Evolutionary conservation across 2,888 invertebrate genomes (phyloP).

Genomic region (Drosophila merina): DNA sequence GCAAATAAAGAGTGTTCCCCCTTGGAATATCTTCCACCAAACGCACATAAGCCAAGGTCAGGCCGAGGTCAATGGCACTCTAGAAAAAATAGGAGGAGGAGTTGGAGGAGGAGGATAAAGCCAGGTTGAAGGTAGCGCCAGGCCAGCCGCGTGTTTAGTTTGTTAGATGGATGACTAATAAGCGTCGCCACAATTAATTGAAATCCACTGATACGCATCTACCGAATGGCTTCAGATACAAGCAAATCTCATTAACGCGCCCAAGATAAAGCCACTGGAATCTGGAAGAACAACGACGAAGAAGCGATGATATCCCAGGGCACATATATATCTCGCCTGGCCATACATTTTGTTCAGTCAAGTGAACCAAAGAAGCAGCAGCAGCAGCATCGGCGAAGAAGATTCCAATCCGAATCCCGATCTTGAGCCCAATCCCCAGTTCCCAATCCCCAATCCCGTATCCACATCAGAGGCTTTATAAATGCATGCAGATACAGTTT

Average conservation of each 20-base stretch:
- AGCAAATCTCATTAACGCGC: slow-evolving; percentile 83
- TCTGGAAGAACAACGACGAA: slow-evolving; percentile 37
- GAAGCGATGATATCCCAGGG: slow-evolving; percentile 18
- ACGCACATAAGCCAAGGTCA: slow-evolving; percentile 58
- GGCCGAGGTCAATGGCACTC: slow-evolving; percentile 67
- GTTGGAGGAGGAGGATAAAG: slow-evolving; percentile 36
- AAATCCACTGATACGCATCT: slow-evolving; percentile 82
- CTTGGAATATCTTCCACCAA: not conserved
- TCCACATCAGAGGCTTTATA: slow-evolving; percentile 57
- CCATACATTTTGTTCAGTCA: slow-evolving; percentile 73
- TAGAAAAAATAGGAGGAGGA: slow-evolving; percentile 33
- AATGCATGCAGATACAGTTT: slow-evolving; percentile 78
- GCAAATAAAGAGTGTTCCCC: slow-evolving; percentile 34
- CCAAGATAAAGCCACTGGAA: slow-evolving; percentile 78
- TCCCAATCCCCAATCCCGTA: slow-evolving; percentile 35
- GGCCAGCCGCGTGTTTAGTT: slow-evolving; percentile 71
- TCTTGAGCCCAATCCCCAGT: slow-evolving; percentile 36
- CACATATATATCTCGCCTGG: slow-evolving; percentile 15
- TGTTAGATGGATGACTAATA: slow-evolving; percentile 83
- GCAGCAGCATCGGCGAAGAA: slow-evolving; percentile 22
- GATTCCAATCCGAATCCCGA: slow-evolving; percentile 43
- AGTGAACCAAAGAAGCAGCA: slow-evolving; percentile 53
- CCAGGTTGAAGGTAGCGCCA: slow-evolving; percentile 46
- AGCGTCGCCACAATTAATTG: slow-evolving; percentile 82
- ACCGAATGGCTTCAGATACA: slow-evolving; percentile 82